phyloP scores from a whole-genome alignment of 2,797 vertebrate genomes.

The Cephalopachus bancanus region DNA sequence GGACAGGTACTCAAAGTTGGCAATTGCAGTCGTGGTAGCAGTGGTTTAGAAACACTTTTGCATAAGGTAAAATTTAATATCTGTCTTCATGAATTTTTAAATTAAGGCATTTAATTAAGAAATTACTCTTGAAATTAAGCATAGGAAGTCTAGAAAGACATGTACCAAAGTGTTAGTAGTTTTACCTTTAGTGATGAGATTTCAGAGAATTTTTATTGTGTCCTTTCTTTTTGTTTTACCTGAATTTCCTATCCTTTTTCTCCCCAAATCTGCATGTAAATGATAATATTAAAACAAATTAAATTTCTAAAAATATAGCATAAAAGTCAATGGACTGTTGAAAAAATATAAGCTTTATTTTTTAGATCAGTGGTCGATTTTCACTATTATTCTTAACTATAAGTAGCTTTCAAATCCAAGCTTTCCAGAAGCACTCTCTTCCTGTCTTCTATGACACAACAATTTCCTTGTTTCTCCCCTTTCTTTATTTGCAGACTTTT shows the following conservation, averaged over 20 bases:
- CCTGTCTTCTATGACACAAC: neutral
- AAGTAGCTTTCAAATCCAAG: neutral
- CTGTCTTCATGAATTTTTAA: neutral
- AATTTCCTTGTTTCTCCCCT: neutral
- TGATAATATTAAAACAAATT: constrained; percentile 2
- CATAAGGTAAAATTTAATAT: neutral
- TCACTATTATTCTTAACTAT: neutral
- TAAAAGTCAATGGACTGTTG: neutral
- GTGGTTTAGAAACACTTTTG: neutral
- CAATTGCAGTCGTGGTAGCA: neutral
- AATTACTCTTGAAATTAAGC: neutral
- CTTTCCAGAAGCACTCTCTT: neutral
- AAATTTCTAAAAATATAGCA: neutral
- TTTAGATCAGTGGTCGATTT: neutral
- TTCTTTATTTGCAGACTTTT: neutral
- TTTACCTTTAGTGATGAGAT: neutral
- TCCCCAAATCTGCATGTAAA: neutral
- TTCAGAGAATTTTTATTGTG: neutral
- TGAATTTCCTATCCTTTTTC: neutral
- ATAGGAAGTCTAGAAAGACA: neutral
- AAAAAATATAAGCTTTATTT: neutral
- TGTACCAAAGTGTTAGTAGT: neutral
- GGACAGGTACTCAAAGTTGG: neutral
- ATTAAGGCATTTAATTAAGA: neutral
- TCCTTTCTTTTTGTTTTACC: neutral